Base-by-base conservation (phyloP, 2,888 invertebrate genomes). In the Catocala nupta region DNA sequence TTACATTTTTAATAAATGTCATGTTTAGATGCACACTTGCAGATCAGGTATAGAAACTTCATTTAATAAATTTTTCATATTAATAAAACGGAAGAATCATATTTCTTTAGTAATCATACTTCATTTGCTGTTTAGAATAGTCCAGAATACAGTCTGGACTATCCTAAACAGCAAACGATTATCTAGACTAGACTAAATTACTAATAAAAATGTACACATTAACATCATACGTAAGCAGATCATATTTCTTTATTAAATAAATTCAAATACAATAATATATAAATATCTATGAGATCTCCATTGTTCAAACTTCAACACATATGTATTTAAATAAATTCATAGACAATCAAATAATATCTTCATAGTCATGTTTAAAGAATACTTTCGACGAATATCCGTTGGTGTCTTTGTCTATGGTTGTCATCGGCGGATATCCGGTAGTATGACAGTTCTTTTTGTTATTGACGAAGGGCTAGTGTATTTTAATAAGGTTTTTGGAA, bases 391-490 rank as follows among this genome's bases (percentile, higher is more conserved):
- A 36, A 53, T 59, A 47, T 64, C 47, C 65, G 59, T 70, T 72
- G 52, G 63, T 61, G 54, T 63, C 67, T 76, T 71, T 80, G 77
- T 75, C 71, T 71, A 71, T 60, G 39, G 56, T 63, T 65, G 73
- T 73, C 83, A 81, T 81, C 82, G 71, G 47, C 76, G 83, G 82
- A 83, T 71, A 73, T 83, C 83, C 83, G 78, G 75, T 66, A 72
- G 75, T 78, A 75, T 57, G 59, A 55, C 65, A 55, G 59, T 48
- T 60, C 71, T 65, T 69, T 77, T 77, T 70, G 55, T 70, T 36
- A 25, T 44, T 65, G 69, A 76, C 73, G 73, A 76, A 75, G 59
- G 71, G 60, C 51, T 68, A 63, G 64, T 60, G 67, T 51, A 65
- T 52, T 72, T 62, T 16, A 16, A 47, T 59, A 47, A 45, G 34